Evolutionary conservation across 2,113 vertebrate genomes (phyloP), one percentile per base, ranked within the genome.

Genomic region (Ammodytes marinus): DNA sequence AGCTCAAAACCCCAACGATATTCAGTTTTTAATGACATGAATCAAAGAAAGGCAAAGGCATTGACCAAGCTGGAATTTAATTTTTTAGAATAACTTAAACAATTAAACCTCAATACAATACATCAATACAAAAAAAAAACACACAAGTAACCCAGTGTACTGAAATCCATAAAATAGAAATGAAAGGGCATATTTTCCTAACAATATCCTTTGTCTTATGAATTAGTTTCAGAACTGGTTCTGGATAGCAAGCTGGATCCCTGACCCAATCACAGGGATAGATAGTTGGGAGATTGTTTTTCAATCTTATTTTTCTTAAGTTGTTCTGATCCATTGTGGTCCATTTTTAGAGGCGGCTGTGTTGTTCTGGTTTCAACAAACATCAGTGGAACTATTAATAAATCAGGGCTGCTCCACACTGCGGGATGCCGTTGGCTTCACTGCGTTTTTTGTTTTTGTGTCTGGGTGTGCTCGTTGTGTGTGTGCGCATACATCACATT

Each of bases 351-450:
- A 84, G 69, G 86, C 76, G 53, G 53, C 85, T 35, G 64, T 84
- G 68, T 57, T 42, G 86, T 79, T 90, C 82, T 70, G 68, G 70
- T 89, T 90, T 85, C 85, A 55, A 74, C 78, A 80, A 90, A 89
- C 77, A 61, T 87, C 76, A 69, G 5, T 4, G 5, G 27, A 64
- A 86, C 83, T 86, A 90, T 89, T 89, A 92, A 86, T 89, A 90
- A 88, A 85, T 88, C 80, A 80, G 54, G 61, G 79, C 73, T 11
- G 69, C 64, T 77, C 42, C 17, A 60, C 50, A 27, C 83, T 11
- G 42, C 13, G 74, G 52, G 89, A 47, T 43, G 68, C 71, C 82
- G 81, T 10, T 68, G 83, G 71, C 69, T 39, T 89, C 83, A 60
- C 45, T 9, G 14, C 47, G 58, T 83, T 59, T 77, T 71, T 73